These are phyloP conservation scores for Scaptomyza parva DNA, from an alignment of 2,888 invertebrate species.

Conservation along the genomic window DNA sequence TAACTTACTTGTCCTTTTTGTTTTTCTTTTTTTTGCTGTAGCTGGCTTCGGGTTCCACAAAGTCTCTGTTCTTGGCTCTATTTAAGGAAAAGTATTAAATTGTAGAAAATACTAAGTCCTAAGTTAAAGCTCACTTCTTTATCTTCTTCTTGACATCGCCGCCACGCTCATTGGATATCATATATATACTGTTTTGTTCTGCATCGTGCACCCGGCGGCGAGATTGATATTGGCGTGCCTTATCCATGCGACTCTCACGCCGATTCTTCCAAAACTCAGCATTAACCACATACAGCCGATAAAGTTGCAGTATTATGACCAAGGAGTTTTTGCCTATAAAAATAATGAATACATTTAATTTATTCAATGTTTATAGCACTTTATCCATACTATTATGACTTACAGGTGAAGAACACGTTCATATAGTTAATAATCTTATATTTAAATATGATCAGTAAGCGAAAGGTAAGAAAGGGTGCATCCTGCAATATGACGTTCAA, in stretches of 20 bases:
- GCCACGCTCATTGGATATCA: conserved; percentile 85
- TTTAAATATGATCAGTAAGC: conserved; percentile 93
- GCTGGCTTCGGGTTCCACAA: conserved; percentile 78
- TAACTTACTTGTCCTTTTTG: conserved; percentile 78
- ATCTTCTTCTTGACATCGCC: conserved; percentile 80
- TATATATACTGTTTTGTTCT: conserved; percentile 86
- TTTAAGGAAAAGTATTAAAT: too few relatives aligned
- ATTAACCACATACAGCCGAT: conserved; percentile 92
- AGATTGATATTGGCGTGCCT: conserved; percentile 74
- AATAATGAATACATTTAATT: background rate
- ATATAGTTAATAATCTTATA: conserved; percentile 96
- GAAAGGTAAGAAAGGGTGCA: conserved; percentile 94
- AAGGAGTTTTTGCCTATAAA: conserved; percentile 89
- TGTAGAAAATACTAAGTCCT: background rate
- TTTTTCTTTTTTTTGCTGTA: conserved; percentile 77
- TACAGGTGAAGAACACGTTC: conserved; percentile 98
- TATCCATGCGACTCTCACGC: conserved; percentile 78
- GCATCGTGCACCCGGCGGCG: conserved; percentile 79
- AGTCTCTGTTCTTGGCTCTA: conserved; percentile 80
- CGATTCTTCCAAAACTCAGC: conserved; percentile 87
- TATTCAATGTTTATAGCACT: too few relatives aligned
- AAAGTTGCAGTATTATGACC: conserved; percentile 94
- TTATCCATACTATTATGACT: conserved; percentile 85
- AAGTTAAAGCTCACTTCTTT: conserved; percentile 68
- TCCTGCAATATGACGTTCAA: conserved; percentile 95